These are phyloP conservation scores for Toxotes jaculatrix DNA, from an alignment of 2,113 vertebrate species.

Conservation along the genomic window DNA sequence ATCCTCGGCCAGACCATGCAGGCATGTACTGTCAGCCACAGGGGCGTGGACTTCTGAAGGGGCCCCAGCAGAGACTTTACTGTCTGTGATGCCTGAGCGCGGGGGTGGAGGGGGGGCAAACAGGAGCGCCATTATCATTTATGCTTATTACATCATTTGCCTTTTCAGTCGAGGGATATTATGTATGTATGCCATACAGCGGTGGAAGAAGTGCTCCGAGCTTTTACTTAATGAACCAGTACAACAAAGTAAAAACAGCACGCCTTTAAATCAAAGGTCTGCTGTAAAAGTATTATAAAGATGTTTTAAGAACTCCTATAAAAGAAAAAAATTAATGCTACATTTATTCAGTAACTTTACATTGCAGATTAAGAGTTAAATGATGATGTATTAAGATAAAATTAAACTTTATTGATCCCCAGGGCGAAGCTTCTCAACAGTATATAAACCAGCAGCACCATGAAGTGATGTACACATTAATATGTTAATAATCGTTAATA, in stretches of 20 bases:
- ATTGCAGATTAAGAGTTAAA: not conserved
- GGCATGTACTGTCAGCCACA: constrained; percentile 41
- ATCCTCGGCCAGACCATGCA: constrained; percentile 35
- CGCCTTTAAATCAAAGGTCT: too few relatives aligned
- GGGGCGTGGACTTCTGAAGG: constrained; percentile 62
- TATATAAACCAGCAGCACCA: too few relatives aligned
- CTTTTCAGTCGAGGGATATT: not conserved
- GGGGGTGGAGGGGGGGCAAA: too few relatives aligned
- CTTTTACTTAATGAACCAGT: not conserved
- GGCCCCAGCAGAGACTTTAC: not conserved
- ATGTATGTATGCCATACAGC: not conserved
- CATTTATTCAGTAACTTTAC: not conserved
- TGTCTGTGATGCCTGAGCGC: constrained; percentile 46
- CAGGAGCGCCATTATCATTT: too few relatives aligned
- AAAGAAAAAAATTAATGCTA: too few relatives aligned
- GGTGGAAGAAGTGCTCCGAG: not conserved
- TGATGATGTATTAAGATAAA: not conserved
- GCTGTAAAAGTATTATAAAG: too few relatives aligned
- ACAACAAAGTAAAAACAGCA: not conserved
- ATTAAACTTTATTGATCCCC: not conserved
- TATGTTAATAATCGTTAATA: not conserved
- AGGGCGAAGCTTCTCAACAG: not conserved
- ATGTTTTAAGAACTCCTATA: too few relatives aligned
- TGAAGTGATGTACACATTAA: not conserved
- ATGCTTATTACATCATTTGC: not conserved